Evolutionary conservation across 1,140 invertebrate genomes (phyloP).

Genomic region (Zaprionus nigranus): DNA sequence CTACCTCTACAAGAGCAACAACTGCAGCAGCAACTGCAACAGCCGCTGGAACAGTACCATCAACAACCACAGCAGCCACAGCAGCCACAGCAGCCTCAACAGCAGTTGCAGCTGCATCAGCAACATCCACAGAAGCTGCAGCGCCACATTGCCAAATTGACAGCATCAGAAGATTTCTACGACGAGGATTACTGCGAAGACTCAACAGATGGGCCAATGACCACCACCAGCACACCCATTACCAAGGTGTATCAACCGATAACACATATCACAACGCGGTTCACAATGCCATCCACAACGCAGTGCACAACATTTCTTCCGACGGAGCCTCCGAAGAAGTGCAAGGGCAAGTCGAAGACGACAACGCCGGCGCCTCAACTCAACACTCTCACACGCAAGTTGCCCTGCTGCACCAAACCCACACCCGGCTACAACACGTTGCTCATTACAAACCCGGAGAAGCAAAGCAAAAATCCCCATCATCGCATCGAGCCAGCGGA

Average conservation of each 20-base stretch:
- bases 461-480: not conserved
- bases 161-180: not conserved
- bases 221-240: not conserved
- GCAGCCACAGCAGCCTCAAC: not conserved
- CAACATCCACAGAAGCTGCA: not conserved
- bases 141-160: not conserved
- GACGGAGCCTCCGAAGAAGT: not conserved
- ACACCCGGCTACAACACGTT: not conserved
- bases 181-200: not conserved
- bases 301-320: too few species aligned
- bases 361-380: not conserved
- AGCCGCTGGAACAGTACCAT: not conserved
- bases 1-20: not conserved
- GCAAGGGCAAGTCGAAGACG: not conserved
- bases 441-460: not conserved
- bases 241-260: not conserved
- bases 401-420: conserved; percentile 46
- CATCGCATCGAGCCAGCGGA: conserved; percentile 27
- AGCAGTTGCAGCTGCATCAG: not conserved
- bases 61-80: not conserved
- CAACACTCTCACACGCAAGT: not conserved
- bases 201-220: not conserved
- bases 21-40: not conserved
- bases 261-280: not conserved
- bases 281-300: not conserved